Evolutionary conservation across 2,797 vertebrate species (phyloP), one percentile per base, ranked within the genome.

Genomic region (Naso thynnoides): DNA sequence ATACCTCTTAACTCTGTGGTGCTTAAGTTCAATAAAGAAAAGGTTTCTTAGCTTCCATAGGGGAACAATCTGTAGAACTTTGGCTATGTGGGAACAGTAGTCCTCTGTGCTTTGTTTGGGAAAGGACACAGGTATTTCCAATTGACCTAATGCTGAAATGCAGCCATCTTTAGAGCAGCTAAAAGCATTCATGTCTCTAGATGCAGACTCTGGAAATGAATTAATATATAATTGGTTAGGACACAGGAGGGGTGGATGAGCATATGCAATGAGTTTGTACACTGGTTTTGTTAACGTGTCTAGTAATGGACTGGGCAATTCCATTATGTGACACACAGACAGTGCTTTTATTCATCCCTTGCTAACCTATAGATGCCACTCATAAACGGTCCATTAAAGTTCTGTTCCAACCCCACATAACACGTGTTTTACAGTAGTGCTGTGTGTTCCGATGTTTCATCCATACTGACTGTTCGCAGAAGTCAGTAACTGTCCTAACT

Each of bases 91-190:
- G 44, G 76, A 27, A 69, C 31, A 47, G 67, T 38, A 39, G 41
- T 67, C 73, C 27, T 39, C 29, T 52, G 41, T 70, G 76, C 71
- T 76, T 90, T 91, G 85, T 92, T 85, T 84, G 75, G 62, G 24
- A 65, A 73, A 78, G 14, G 29, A 39, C 59, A 73, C 72, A 81
- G 87, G 67, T 87, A 57, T 88, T 92, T 92, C 47, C 59, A 85
- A 94, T 95, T 87, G 94, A 96, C 95, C 94, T 91, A 78, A 81
- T 74, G 86, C 84, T 88, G 82, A 59, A 48, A 76, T 54, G 38
- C 74, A 81, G 82, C 82, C 87, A 79, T 86, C 85, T 81, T 72
- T 82, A 89, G 88, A 15, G 54, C 0, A 86, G 84, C 86, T 91
- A 92, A 93, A 92, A 94, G 92, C 89, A 89, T 86, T 91, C 21